Evolutionary conservation across 2,888 invertebrate species (phyloP).

Genomic region (Dorcus parallelipipedus): DNA sequence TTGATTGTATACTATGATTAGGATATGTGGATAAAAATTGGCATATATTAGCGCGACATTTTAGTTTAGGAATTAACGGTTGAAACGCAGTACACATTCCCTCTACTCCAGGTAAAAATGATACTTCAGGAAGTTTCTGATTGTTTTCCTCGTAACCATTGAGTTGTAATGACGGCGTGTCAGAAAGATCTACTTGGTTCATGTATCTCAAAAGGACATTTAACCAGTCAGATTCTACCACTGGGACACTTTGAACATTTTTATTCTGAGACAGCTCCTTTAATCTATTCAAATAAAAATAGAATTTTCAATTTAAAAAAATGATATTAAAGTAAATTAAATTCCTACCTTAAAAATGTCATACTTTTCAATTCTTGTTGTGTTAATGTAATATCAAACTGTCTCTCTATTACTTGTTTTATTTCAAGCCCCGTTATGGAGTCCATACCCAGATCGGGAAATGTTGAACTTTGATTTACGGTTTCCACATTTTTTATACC

Average conservation of each 20-base stretch:
- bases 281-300: no score
- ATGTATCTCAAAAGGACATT: no score
- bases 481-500: conserved; percentile 67
- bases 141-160: background rate
- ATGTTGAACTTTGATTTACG: conserved; percentile 65
- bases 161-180: conserved; percentile 55
- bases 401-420: conserved; percentile 85
- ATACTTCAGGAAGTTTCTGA: background rate
- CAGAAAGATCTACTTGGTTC: background rate
- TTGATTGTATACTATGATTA: conserved; percentile 49
- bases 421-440: conserved; percentile 97
- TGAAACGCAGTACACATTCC: conserved; percentile 58
- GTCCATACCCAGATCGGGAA: conserved; percentile 94
- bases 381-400: conserved; percentile 81
- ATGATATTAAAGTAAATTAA: no score
- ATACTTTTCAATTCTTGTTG: conserved; percentile 81
- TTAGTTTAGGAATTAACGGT: conserved; percentile 52
- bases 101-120: conserved; percentile 66
- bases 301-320: no score
- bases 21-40: conserved; percentile 53
- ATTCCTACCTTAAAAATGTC: conserved; percentile 63
- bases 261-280: no score
- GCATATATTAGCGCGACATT: conserved; percentile 53
- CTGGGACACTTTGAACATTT: background rate
- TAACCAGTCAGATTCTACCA: no score